Conservation (phyloP, 2,888 invertebrate species). For the Dromius quadrimaculatus region DNA sequence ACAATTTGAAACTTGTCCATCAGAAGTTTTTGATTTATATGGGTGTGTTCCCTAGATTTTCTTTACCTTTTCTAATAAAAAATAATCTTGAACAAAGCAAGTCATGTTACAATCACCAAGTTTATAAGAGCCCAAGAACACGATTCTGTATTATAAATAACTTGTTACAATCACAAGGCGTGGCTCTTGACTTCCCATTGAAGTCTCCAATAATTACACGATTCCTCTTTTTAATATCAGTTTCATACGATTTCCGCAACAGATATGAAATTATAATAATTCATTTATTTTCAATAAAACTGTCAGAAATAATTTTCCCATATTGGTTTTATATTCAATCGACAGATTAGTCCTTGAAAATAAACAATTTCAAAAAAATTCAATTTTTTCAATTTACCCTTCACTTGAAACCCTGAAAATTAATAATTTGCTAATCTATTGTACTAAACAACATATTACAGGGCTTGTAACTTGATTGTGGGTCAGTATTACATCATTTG, state of each 20-base stretch:
- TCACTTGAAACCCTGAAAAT: background rate
- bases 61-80: too few relatives aligned
- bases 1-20: too few relatives aligned
- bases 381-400: background rate
- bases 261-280: background rate
- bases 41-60: too few relatives aligned
- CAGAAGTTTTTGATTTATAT: too few relatives aligned
- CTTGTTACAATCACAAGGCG: conserved; percentile 1
- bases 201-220: background rate
- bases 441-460: too few relatives aligned
- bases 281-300: background rate
- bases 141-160: background rate
- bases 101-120: conserved; percentile 20
- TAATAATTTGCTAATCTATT: background rate
- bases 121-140: too few relatives aligned
- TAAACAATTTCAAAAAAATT: background rate
- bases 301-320: background rate
- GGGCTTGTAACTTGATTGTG: too few relatives aligned
- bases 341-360: background rate
- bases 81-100: too few relatives aligned
- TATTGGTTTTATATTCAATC: too few relatives aligned
- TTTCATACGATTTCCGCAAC: background rate
- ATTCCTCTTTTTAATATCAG: background rate
- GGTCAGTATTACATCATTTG: background rate
- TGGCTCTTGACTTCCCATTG: conserved; percentile 1